phyloP scores from a whole-genome alignment of 92 coral and sea anemone species.

The Palythoa grandiflora region DNA sequence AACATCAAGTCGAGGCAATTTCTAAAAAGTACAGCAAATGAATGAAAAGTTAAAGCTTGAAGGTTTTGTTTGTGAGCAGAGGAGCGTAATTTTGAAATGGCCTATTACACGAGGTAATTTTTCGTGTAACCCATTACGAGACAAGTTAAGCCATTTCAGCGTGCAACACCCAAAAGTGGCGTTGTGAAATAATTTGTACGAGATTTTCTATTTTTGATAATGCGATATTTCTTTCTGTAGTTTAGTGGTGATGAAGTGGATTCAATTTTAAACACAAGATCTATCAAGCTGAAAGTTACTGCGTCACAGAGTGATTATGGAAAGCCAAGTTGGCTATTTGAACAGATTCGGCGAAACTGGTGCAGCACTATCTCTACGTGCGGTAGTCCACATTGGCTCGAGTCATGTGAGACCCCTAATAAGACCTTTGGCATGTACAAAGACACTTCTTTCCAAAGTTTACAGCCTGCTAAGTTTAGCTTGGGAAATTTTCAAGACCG shows the following conservation, averaged over 20 bases:
- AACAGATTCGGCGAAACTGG: slow-evolving; percentile 68
- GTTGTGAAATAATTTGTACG: too few species aligned
- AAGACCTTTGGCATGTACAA: slow-evolving; percentile 59
- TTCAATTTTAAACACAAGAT: background rate
- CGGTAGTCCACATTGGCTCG: slow-evolving; percentile 78
- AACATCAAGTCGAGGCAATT: too few species aligned
- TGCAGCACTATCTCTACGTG: slow-evolving; percentile 46
- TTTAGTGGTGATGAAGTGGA: background rate
- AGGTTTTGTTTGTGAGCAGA: too few species aligned
- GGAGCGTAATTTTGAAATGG: too few species aligned
- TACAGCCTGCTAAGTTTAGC: slow-evolving; percentile 65
- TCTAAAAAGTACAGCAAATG: too few species aligned
- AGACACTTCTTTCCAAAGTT: slow-evolving; percentile 48
- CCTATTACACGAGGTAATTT: too few species aligned
- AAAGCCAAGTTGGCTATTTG: slow-evolving; percentile 51
- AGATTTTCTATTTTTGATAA: too few species aligned
- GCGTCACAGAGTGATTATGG: background rate
- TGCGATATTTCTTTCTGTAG: too few species aligned
- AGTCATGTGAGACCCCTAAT: slow-evolving; percentile 58
- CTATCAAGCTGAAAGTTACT: slow-evolving; percentile 2
- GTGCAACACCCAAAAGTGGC: too few species aligned
- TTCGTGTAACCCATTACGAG: too few species aligned
- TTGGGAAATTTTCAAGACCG: slow-evolving; percentile 76
- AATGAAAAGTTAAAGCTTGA: too few species aligned
- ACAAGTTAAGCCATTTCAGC: too few species aligned